These are phyloP conservation scores for Neodiprion lecontei DNA, from an alignment of 1,140 invertebrate genomes.

Conservation along the genomic window DNA sequence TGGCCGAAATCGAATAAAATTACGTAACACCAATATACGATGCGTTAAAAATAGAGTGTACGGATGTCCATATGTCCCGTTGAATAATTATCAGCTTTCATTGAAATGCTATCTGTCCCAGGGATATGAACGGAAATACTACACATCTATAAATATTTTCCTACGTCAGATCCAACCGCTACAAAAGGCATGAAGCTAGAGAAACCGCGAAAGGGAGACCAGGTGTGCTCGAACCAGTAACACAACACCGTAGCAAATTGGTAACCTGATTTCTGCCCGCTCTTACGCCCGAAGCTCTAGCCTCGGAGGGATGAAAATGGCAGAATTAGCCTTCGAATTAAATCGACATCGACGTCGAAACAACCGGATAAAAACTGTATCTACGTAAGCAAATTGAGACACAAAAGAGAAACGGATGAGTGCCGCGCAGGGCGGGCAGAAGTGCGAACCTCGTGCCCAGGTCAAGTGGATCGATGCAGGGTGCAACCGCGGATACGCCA, in stretches of 20 bases:
- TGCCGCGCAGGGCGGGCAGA: background rate
- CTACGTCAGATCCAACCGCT: no score
- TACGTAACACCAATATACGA: no score
- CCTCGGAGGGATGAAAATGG: background rate
- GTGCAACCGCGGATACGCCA: conserved; percentile 27
- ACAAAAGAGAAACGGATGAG: conserved; percentile 2
- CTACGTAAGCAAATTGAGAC: background rate
- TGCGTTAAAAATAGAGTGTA: no score
- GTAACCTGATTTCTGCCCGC: background rate
- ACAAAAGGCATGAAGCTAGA: background rate
- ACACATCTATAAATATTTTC: no score
- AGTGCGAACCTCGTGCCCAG: conserved; percentile 21
- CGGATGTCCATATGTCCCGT: no score
- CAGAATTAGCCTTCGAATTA: background rate
- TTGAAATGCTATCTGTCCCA: no score
- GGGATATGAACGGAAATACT: no score
- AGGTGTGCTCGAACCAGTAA: background rate
- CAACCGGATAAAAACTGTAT: background rate
- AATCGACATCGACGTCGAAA: no score
- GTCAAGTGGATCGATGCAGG: conserved; percentile 47
- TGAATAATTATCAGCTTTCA: no score
- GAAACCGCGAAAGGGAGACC: background rate
- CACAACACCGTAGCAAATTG: background rate
- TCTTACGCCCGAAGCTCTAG: background rate
- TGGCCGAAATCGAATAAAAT: no score